phyloP scores from a whole-genome alignment of 2,888 invertebrate genomes.

The Thysanoteuthis rhombus region DNA sequence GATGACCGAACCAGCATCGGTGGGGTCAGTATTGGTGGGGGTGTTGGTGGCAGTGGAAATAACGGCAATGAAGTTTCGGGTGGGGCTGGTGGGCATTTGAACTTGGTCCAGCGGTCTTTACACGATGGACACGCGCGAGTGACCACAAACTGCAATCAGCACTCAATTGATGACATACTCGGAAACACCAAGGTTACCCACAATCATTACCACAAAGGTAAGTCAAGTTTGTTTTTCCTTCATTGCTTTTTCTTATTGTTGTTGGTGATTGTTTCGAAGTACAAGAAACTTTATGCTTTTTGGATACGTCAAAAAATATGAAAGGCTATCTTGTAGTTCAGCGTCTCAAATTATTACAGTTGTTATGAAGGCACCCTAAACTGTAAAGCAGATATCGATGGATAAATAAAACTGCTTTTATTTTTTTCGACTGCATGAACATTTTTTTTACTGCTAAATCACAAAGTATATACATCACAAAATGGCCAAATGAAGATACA shows the following conservation, averaged over 20 bases:
- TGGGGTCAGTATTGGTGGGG: background rate
- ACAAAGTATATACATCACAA: too few relatives aligned
- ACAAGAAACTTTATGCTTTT: too few relatives aligned
- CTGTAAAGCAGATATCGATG: too few relatives aligned
- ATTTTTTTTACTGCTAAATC: too few relatives aligned
- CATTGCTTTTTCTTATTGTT: background rate
- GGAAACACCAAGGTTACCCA: constrained; percentile 18
- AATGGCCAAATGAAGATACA: too few relatives aligned
- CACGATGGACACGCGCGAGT: background rate
- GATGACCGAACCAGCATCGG: background rate
- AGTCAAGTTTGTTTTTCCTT: background rate
- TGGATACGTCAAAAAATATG: too few relatives aligned
- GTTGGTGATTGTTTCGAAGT: background rate
- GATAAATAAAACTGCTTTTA: too few relatives aligned
- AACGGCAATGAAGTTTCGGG: background rate
- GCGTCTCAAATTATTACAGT: too few relatives aligned
- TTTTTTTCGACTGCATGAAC: too few relatives aligned
- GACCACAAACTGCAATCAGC: background rate
- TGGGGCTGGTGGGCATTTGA: background rate
- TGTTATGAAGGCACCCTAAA: too few relatives aligned
- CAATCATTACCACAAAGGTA: background rate
- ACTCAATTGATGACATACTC: constrained; percentile 23
- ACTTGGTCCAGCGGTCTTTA: background rate
- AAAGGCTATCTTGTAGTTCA: too few relatives aligned
- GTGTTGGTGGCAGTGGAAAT: background rate